Evolutionary conservation across 2,888 invertebrate species (phyloP).

Genomic region (Pardosa pseudoannulata): DNA sequence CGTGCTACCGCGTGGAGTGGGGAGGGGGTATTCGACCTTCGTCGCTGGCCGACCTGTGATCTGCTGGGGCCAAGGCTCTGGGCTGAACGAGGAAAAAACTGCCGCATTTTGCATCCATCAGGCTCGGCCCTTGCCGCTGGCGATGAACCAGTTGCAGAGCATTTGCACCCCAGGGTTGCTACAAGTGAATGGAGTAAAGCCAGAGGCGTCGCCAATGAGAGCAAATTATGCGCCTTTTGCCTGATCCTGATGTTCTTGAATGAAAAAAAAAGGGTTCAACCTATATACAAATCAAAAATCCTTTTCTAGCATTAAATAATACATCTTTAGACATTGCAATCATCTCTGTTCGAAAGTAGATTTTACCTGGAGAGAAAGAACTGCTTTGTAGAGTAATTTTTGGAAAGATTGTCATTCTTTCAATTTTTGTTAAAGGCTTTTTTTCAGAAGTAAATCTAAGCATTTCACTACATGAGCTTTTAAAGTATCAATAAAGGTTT

Average conservation of each 20-base stretch:
- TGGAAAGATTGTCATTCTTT: too few relatives aligned
- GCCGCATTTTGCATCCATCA: slow-evolving; percentile 40
- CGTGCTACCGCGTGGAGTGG: slow-evolving; percentile 28
- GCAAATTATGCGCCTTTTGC: background rate
- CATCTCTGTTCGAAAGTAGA: too few relatives aligned
- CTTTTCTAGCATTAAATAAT: too few relatives aligned
- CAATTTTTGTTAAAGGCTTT: background rate
- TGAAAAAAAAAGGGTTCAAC: too few relatives aligned
- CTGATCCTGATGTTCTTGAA: too few relatives aligned
- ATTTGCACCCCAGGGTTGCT: slow-evolving; percentile 26
- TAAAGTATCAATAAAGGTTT: too few relatives aligned
- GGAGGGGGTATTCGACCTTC: slow-evolving; percentile 40
- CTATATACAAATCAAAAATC: too few relatives aligned
- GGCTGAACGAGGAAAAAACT: slow-evolving; percentile 40
- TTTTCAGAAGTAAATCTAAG: too few relatives aligned
- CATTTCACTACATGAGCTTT: too few relatives aligned
- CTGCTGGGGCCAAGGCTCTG: slow-evolving; percentile 43
- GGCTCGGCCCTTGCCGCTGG: slow-evolving; percentile 61
- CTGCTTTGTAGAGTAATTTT: too few relatives aligned
- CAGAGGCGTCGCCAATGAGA: background rate
- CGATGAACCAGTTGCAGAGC: slow-evolving; percentile 49
- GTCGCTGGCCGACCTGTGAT: slow-evolving; percentile 55
- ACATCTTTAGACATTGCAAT: too few relatives aligned
- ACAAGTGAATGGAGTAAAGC: background rate
- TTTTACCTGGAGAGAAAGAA: too few relatives aligned